These are phyloP conservation scores for Blennius ocellaris DNA, from an alignment of 2,113 vertebrate genomes.

Conservation along the genomic window DNA sequence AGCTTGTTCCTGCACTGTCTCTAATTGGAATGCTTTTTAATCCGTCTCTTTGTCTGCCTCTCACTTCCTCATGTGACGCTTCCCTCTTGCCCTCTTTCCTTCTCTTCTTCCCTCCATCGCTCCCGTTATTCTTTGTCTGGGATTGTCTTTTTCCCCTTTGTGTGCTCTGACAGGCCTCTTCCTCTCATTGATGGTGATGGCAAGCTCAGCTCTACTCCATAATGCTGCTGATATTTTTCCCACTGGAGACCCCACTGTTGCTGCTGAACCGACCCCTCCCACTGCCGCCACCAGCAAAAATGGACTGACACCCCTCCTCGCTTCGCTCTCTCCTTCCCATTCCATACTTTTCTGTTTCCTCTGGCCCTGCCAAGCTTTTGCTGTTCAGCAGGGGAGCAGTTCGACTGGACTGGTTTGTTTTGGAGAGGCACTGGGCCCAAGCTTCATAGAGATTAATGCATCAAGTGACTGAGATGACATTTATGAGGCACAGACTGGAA, in stretches of 20 bases:
- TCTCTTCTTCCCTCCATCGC: slow-evolving; percentile 53
- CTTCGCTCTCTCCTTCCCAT: slow-evolving; percentile 15
- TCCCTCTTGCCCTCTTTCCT: slow-evolving; percentile 24
- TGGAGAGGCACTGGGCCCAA: slow-evolving; percentile 74
- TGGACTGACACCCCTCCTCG: slow-evolving; percentile 54
- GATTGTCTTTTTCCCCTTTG: slow-evolving; percentile 68
- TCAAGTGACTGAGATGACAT: slow-evolving; percentile 76
- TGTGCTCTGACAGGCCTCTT: slow-evolving; percentile 74
- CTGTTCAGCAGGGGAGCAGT: slow-evolving; percentile 69
- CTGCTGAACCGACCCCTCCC: slow-evolving; percentile 39
- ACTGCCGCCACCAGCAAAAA: slow-evolving; percentile 44
- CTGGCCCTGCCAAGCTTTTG: slow-evolving; percentile 76
- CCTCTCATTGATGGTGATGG: slow-evolving; percentile 78
- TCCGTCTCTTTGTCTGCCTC: slow-evolving; percentile 49
- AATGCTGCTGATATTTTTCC: slow-evolving; percentile 74
- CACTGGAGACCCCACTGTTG: slow-evolving; percentile 75
- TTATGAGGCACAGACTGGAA: slow-evolving; percentile 73
- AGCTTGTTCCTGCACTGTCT: slow-evolving; percentile 40
- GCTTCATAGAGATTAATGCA: slow-evolving; percentile 78
- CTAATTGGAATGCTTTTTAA: slow-evolving; percentile 64
- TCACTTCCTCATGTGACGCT: slow-evolving; percentile 34
- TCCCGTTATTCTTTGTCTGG: slow-evolving; percentile 50
- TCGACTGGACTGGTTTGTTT: slow-evolving; percentile 78
- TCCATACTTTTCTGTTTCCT: slow-evolving; percentile 74
- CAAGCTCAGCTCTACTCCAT: slow-evolving; percentile 69